These are phyloP conservation scores for Panorpa germanica DNA, from an alignment of 2,888 invertebrate genomes.

Conservation along the genomic window DNA sequence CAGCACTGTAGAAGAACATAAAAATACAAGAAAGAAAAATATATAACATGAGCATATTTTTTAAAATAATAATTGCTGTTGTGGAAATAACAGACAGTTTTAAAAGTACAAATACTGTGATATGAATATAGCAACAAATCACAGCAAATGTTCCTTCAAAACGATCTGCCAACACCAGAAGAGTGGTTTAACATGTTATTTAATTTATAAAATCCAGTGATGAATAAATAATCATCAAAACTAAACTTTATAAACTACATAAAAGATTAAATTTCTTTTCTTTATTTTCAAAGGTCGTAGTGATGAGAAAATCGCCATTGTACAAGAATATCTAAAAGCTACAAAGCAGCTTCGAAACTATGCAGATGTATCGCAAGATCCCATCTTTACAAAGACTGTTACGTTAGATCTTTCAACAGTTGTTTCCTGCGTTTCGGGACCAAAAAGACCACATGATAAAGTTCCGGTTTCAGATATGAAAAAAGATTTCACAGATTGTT, in stretches of 20 bases:
- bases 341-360: slow-evolving; percentile 76
- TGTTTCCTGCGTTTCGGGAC: slow-evolving; percentile 89
- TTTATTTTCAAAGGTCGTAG: slow-evolving; percentile 45
- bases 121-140: too few species aligned
- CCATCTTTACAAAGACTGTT: slow-evolving; percentile 63
- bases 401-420: slow-evolving; percentile 75
- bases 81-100: too few species aligned
- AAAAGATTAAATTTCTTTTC: slow-evolving; percentile 1
- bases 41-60: too few species aligned
- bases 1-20: too few species aligned
- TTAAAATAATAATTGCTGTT: too few species aligned
- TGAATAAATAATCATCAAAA: not conserved
- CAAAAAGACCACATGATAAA: slow-evolving; percentile 92
- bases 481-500: slow-evolving; percentile 66
- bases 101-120: too few species aligned
- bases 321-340: slow-evolving; percentile 64
- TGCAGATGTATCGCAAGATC: slow-evolving; percentile 53
- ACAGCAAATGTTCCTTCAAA: too few species aligned
- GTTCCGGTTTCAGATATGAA: slow-evolving; percentile 85
- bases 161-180: too few species aligned
- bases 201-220: slow-evolving; percentile 1
- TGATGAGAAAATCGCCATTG: slow-evolving; percentile 51
- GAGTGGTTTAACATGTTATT: not conserved
- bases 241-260: not conserved
- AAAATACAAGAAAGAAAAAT: too few species aligned